Base-by-base conservation (phyloP, 2,797 vertebrate species). In the Buphagus erythrorhynchus region DNA sequence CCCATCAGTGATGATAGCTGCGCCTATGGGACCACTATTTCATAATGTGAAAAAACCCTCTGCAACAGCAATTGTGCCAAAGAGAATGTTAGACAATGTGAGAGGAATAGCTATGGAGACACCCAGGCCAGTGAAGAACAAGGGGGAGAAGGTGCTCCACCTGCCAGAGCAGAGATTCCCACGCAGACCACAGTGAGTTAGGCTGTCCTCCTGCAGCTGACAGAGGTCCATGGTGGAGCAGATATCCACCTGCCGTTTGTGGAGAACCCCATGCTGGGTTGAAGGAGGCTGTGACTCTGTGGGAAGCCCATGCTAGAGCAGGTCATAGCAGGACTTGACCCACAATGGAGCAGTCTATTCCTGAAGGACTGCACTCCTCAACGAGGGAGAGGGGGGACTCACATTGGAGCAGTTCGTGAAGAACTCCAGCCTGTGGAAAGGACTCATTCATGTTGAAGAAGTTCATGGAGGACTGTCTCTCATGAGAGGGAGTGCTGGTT, bases 361-460 rank as follows among this genome's bases (percentile, higher is more conserved):
- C 58, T 38, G n/a, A 79, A 51, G n/a, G 24, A 73, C 33, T 66
- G 76, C 29, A 51, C 4, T 14, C 26, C 25, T 6, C 22, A n/a
- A 51, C 5, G 29, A 3, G 1, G 11, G 4, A 8, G 20, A 14
- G 6, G 10, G 4, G 7, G 6, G 5, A 52, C 20, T 26, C 5
- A 36, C 4, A 22, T 0, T 36, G 13, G 26, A 75, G 24, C 7
- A 51, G 28, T 11, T 38, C 0, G 4, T 40, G 49, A 65, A 71
- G 57, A 82, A 57, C 21, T 58, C 28, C 58, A 71, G 72, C 25
- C 45, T 46, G 17, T 35, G n/a, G 51, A 43, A 65, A 35, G 29
- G 58, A 58, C 38, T 83, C 51, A 20, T 1, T 57, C 49, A 38
- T 0, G 0, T 0, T 43, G 19, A 28, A 43, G 31, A 55, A 57